Base-by-base conservation (phyloP, 2,888 invertebrate genomes). In the Noctua pronuba region DNA sequence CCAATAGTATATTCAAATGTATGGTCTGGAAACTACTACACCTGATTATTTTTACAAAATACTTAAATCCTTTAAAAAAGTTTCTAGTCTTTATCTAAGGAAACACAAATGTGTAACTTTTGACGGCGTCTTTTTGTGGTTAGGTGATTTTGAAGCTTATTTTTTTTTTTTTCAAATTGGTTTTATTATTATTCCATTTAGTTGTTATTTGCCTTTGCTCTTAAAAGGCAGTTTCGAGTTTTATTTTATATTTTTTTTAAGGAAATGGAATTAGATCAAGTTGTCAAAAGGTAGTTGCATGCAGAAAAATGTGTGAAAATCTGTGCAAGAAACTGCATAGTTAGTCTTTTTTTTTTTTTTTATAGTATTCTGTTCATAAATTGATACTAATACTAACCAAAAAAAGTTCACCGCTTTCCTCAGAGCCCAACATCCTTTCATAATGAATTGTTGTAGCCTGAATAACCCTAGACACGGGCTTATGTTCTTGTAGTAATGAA, bases 371-470 rank as follows among this genome's bases (percentile, higher is more conserved):
- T 52, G 24, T 2, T n/a, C 24, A n/a, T 58, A 13, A 2, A 58
- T 8, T 31, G 18, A 60, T 21, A 60, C 31, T 31, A 60, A 21
- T 60, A 55, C 55, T 28, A 55, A 55, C 55, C 13, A 6, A n/a
- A 28, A n/a, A 31, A 2, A 0, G 64, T n/a, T 64, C 7, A 3
- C n/a, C 41, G 65, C 65, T 65, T 11, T 31, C 73, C 49, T 86
- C 38, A 65, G 66, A 82, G 83, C 83, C 79, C 82, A 41, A 82
- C 77, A 71, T 0, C 16, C 13, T 64, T 67, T 72, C 76, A 65
- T 58, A 81, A 78, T 71, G 44, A 83, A 85, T 82, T 67, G 83
- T 82, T 81, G 77, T 75, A 67, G 28, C 28, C 71, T 69, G 74
- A 77, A 83, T 80, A 65, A 64, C 49, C 62, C 72, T 75, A 67